phyloP scores from a whole-genome alignment of 2,888 invertebrate genomes.

The Lypha dubia region DNA sequence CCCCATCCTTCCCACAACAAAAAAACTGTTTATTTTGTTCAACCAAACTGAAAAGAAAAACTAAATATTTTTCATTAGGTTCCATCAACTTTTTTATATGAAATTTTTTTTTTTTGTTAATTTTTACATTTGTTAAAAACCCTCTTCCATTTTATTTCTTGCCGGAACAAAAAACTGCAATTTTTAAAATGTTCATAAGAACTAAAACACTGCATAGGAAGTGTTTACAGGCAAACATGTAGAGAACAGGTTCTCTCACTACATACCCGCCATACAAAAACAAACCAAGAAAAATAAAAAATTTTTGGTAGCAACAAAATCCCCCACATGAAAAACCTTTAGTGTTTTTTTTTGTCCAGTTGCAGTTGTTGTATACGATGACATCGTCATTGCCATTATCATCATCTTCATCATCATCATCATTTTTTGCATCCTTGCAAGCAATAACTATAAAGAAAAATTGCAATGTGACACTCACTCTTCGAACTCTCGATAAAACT shows the following conservation, averaged over 20 bases:
- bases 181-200: constrained; percentile 52
- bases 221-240: constrained; percentile 53
- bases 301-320: not conserved
- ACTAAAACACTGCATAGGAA: constrained; percentile 63
- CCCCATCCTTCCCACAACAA: constrained; percentile 33
- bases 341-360: constrained; percentile 6
- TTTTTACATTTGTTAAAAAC: no score
- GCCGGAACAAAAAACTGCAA: constrained; percentile 53
- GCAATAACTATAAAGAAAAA: constrained; percentile 66
- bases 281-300: not conserved
- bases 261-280: not conserved
- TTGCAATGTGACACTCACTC: constrained; percentile 50
- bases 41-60: constrained; percentile 23
- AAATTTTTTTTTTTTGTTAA: constrained; percentile 18
- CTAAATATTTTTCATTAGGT: constrained; percentile 5
- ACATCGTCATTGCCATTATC: constrained; percentile 7
- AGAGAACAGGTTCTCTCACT: constrained; percentile 6
- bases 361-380: not conserved
- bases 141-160: constrained; percentile 1
- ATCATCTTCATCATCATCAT: constrained; percentile 11
- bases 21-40: not conserved
- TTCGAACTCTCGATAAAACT: not conserved
- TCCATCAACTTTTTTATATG: constrained; percentile 12
- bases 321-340: constrained; percentile 1
- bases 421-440: not conserved